Percentiles rank a stretch among this genome's conserved stretches.
Evolutionary conservation across 2,888 invertebrate species (phyloP).

Genomic region (Drosophila pseudotalamancana): DNA sequence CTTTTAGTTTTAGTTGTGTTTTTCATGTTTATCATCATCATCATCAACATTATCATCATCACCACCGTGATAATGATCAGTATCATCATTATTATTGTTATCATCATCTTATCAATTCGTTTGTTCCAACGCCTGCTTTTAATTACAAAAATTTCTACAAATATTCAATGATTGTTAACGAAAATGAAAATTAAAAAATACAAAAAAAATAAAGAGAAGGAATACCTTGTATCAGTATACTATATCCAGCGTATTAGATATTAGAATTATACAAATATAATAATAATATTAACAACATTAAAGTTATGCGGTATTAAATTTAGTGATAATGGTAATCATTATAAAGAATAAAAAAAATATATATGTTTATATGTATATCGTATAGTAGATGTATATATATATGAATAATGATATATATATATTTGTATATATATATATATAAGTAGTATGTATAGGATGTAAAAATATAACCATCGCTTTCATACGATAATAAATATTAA

Average conservation of each 20-base stretch:
- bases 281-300: constrained; percentile 78
- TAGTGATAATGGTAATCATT: constrained; percentile 45
- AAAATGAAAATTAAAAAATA: constrained; percentile 21
- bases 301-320: constrained; percentile 56
- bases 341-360: constrained; percentile 49
- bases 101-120: constrained; percentile 42
- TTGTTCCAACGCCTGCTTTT: constrained; percentile 27
- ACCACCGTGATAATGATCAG: neutral
- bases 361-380: constrained; percentile 32
- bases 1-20: constrained; percentile 44
- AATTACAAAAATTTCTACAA: constrained; percentile 44
- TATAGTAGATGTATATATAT: constrained; percentile 34
- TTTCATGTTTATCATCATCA: constrained; percentile 47
- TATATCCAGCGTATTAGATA: constrained; percentile 56
- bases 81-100: constrained; percentile 31
- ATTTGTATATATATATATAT: constrained; percentile 5
- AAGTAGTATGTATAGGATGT: constrained; percentile 38
- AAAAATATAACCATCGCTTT: constrained; percentile 43
- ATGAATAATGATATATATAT: constrained; percentile 22
- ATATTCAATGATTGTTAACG: constrained; percentile 46
- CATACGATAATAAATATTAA: constrained; percentile 63
- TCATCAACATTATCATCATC: constrained; percentile 24
- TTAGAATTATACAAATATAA: constrained; percentile 70
- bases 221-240: constrained; percentile 43
- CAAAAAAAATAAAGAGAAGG: constrained; percentile 18